Conservation (phyloP, 35 echinoderm and acorn worm genomes). For the Lytechinus pictus region DNA sequence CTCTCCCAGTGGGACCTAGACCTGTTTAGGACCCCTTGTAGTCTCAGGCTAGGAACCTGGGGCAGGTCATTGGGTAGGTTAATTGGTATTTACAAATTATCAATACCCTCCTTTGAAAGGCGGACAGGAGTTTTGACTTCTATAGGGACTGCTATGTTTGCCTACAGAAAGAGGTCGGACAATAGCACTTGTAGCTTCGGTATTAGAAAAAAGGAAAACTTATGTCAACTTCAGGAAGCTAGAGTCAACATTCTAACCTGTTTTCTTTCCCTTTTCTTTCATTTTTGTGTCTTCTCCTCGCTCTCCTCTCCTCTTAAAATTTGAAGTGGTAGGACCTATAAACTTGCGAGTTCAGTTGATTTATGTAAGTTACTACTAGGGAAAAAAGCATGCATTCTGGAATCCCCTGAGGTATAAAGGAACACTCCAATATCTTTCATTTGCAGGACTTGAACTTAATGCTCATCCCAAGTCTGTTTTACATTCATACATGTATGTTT, state of each 20-base stretch:
- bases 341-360: not conserved
- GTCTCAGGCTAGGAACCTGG: conserved; percentile 25
- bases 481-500: no score
- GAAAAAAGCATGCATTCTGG: not conserved
- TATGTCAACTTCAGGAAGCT: not conserved
- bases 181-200: not conserved
- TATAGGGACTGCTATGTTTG: conserved; percentile 26
- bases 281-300: not conserved
- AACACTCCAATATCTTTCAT: no score
- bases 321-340: not conserved
- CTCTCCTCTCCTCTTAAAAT: not conserved
- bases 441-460: no score
- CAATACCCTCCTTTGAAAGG: conserved; percentile 40
- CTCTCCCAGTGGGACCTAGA: not conserved
- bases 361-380: not conserved
- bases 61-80: conserved; percentile 35
- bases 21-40: conserved; percentile 15
- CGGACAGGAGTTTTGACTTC: conserved; percentile 40
- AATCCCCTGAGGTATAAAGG: not conserved
- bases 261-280: not conserved
- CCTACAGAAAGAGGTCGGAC: not conserved
- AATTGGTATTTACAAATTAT: conserved; percentile 57
- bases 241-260: not conserved
- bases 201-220: not conserved
- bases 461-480: no score